A percentile compares a stretch with the other conserved stretches of the same genome.
Evolutionary conservation across 1,140 invertebrate species (phyloP).

Genomic region (Drosophila nikananu): DNA sequence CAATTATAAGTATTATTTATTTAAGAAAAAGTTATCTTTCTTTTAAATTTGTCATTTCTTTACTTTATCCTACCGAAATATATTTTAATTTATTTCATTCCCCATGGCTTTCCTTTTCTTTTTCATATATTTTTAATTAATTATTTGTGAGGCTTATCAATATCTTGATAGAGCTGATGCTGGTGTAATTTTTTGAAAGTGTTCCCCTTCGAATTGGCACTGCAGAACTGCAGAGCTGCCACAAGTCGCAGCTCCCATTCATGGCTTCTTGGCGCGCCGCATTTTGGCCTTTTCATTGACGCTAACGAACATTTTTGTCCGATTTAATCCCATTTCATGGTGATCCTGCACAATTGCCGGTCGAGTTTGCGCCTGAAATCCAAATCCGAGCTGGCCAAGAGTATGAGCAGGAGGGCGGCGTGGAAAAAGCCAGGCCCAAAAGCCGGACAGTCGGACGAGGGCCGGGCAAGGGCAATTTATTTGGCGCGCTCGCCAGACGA

Average conservation of each 20-base stretch:
- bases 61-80: neutral
- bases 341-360: conserved; percentile 81
- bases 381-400: neutral
- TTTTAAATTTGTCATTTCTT: neutral
- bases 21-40: neutral
- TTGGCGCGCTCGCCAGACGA: conserved; percentile 69
- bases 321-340: conserved; percentile 84
- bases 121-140: neutral
- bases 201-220: conserved; percentile 22
- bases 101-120: neutral
- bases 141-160: neutral
- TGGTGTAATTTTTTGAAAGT: conserved; percentile 22
- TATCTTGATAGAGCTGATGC: neutral
- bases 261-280: conserved; percentile 60
- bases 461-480: conserved; percentile 68
- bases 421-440: conserved; percentile 19
- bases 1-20: neutral
- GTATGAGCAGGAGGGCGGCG: neutral
- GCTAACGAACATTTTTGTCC: conserved; percentile 84
- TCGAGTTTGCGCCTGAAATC: conserved; percentile 42
- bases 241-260: conserved; percentile 61
- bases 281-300: conserved; percentile 81
- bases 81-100: neutral
- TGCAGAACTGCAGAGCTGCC: conserved; percentile 35
- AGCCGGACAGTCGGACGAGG: conserved; percentile 22